phyloP scores from a whole-genome alignment of 2,888 invertebrate genomes.

The Aporophyla lueneburgensis region DNA sequence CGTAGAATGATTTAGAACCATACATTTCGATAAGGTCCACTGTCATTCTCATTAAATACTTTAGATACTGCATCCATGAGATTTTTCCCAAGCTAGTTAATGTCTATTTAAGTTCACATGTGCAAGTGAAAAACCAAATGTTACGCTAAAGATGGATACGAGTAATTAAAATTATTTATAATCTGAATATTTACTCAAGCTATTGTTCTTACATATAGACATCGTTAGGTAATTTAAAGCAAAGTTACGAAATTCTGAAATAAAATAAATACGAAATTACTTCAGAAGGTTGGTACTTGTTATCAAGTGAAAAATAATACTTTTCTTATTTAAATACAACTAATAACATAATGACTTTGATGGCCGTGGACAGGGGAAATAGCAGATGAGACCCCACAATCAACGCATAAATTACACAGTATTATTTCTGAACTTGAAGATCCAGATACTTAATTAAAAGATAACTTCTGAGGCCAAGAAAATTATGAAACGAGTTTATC shows the following conservation, averaged over 20 bases:
- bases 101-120: slow-evolving; percentile 27
- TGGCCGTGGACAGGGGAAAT: slow-evolving; percentile 20
- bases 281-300: not conserved
- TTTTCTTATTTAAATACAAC: slow-evolving; percentile 30
- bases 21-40: not conserved
- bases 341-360: slow-evolving; percentile 31
- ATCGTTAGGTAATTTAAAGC: slow-evolving; percentile 2
- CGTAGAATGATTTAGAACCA: not conserved
- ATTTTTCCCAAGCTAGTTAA: slow-evolving; percentile 41
- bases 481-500: slow-evolving; percentile 4
- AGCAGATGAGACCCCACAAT: slow-evolving; percentile 23
- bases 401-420: slow-evolving; percentile 32
- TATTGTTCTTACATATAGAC: slow-evolving; percentile 40
- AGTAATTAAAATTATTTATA: slow-evolving; percentile 43
- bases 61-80: slow-evolving; percentile 16
- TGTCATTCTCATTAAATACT: not conserved
- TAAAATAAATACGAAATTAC: slow-evolving; percentile 2
- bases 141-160: slow-evolving; percentile 2
- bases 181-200: slow-evolving; percentile 40
- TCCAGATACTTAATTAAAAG: slow-evolving; percentile 35
- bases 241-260: slow-evolving; percentile 13
- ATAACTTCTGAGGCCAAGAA: slow-evolving; percentile 21
- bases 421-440: slow-evolving; percentile 36
- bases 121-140: slow-evolving; percentile 28
- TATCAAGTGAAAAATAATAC: slow-evolving; percentile 6